Evolutionary conservation across 92 coral and sea anemone species (phyloP).

Genomic region (Scolanthus callimorphus): DNA sequence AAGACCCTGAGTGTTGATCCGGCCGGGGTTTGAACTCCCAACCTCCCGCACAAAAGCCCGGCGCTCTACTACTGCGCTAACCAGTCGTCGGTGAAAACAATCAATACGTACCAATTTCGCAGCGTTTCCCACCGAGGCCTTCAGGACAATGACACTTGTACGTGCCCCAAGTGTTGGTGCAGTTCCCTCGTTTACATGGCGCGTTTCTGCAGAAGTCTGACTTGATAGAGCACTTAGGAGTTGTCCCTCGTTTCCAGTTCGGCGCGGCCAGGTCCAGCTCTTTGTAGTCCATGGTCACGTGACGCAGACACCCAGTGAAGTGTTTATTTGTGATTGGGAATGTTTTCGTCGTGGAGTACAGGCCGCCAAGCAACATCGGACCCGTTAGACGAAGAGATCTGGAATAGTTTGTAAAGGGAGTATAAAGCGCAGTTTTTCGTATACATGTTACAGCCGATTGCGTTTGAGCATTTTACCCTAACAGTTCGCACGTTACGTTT

Average conservation of each 20-base stretch:
- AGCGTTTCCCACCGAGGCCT: constrained; percentile 73
- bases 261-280: constrained; percentile 73
- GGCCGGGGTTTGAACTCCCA: no score
- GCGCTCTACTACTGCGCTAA: no score
- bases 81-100: no score
- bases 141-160: constrained; percentile 64
- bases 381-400: constrained; percentile 85
- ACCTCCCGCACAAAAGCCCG: no score
- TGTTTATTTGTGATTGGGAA: constrained; percentile 54
- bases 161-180: constrained; percentile 55
- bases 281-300: constrained; percentile 64
- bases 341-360: constrained; percentile 29
- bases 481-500: no score
- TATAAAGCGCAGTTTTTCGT: no score
- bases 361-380: constrained; percentile 82
- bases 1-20: no score
- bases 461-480: no score
- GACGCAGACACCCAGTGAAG: constrained; percentile 76
- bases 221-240: constrained; percentile 62
- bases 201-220: constrained; percentile 47
- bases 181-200: constrained; percentile 77
- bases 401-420: no score
- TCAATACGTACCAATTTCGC: constrained; percentile 75
- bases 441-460: no score
- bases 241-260: constrained; percentile 48